Conservation (phyloP, 2,113 vertebrate genomes). For the Pollimyrus isidori region DNA sequence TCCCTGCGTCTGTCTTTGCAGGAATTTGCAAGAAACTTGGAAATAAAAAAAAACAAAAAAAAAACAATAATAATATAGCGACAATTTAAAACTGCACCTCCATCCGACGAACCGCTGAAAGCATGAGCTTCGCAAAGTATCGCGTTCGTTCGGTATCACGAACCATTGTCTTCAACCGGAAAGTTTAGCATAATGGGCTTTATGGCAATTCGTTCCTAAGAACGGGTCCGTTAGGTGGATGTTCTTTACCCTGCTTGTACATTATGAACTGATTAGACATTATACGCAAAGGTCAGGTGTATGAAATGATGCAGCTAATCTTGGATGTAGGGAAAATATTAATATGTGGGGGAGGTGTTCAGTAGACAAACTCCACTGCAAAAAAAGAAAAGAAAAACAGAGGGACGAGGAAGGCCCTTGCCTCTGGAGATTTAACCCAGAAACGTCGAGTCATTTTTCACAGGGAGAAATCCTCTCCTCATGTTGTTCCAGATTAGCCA, state of each 20-base stretch:
- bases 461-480: neutral
- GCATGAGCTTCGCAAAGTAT: neutral
- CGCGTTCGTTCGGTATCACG: neutral
- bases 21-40: neutral
- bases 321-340: neutral
- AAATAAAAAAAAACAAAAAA: neutral
- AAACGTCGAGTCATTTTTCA: slow-evolving; percentile 6
- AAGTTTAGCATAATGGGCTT: neutral
- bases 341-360: neutral
- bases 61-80: neutral
- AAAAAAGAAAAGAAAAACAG: neutral
- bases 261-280: neutral
- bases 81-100: neutral
- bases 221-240: neutral
- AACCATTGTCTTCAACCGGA: neutral
- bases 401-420: slow-evolving; percentile 1
- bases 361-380: neutral
- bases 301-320: neutral
- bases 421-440: neutral
- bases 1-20: neutral
- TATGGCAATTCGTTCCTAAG: neutral
- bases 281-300: neutral
- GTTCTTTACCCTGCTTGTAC: neutral
- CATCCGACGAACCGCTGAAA: neutral
- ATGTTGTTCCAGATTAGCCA: neutral